Percentiles rank a stretch among this genome's conserved stretches.
These are phyloP conservation scores for Diaprepes abbreviatus DNA, from an alignment of 2,888 invertebrate species.

Conservation along the genomic window DNA sequence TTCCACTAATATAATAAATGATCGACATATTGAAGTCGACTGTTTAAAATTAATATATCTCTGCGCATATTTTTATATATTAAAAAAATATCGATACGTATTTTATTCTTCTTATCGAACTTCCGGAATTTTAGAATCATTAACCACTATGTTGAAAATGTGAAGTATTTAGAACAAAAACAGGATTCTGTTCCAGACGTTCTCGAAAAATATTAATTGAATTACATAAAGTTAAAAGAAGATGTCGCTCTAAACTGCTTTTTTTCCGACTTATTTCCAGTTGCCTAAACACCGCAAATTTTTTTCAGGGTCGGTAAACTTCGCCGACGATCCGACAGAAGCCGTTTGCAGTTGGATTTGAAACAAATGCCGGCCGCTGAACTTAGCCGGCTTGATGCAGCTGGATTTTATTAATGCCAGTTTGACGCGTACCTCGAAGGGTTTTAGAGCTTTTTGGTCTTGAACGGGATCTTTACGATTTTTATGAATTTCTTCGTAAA, in stretches of 20 bases:
- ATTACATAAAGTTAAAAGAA: no score
- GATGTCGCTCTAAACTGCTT: background rate
- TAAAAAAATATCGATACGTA: no score
- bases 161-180: no score
- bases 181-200: no score
- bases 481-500: constrained; percentile 28
- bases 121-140: no score
- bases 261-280: constrained; percentile 8
- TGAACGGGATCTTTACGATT: constrained; percentile 23
- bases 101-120: no score
- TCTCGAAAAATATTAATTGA: no score
- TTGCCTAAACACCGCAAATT: constrained; percentile 31
- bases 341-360: constrained; percentile 48
- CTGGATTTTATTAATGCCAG: constrained; percentile 51
- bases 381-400: constrained; percentile 53
- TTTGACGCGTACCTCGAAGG: constrained; percentile 51
- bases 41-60: no score
- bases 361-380: constrained; percentile 57
- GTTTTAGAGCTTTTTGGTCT: constrained; percentile 39
- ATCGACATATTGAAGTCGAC: no score
- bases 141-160: no score
- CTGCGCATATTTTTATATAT: no score
- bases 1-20: no score
- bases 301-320: constrained; percentile 24
- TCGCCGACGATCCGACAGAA: constrained; percentile 33